Evolutionary conservation across 1,140 invertebrate species (phyloP).

Genomic region (Lordiphosa stackelbergi): DNA sequence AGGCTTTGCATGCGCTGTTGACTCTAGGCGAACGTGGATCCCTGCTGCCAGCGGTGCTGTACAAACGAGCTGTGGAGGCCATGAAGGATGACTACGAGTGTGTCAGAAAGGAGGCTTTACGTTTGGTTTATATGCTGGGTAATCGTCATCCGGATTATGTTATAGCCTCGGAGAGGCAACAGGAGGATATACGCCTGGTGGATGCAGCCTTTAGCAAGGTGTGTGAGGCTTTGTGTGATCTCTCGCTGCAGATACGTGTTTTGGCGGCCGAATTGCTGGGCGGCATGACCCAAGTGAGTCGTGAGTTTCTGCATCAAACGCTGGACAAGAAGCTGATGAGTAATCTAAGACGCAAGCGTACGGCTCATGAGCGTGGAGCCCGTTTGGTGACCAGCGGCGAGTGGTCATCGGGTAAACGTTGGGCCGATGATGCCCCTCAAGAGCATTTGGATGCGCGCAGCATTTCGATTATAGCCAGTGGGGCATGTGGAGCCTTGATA

Average conservation of each 20-base stretch:
- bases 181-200: constrained; percentile 88
- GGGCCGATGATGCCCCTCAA: constrained; percentile 92
- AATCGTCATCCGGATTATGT: constrained; percentile 91
- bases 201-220: constrained; percentile 98
- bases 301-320: constrained; percentile 95
- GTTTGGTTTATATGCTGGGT: constrained; percentile 90
- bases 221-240: constrained; percentile 94
- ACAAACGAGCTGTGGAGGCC: constrained; percentile 88
- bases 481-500: constrained; percentile 98
- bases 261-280: constrained; percentile 90
- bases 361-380: constrained; percentile 90
- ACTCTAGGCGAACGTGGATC: constrained; percentile 81
- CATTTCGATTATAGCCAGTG: constrained; percentile 92
- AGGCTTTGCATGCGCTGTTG: constrained; percentile 91
- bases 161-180: constrained; percentile 80
- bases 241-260: constrained; percentile 88
- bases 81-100: constrained; percentile 96
- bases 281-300: constrained; percentile 90
- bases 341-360: constrained; percentile 89
- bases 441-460: constrained; percentile 87
- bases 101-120: constrained; percentile 90
- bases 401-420: constrained; percentile 94
- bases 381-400: constrained; percentile 89
- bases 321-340: constrained; percentile 99
- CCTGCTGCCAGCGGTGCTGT: constrained; percentile 86